Base-by-base conservation (phyloP, 2,888 invertebrate genomes). In the Pheosia tremula region DNA sequence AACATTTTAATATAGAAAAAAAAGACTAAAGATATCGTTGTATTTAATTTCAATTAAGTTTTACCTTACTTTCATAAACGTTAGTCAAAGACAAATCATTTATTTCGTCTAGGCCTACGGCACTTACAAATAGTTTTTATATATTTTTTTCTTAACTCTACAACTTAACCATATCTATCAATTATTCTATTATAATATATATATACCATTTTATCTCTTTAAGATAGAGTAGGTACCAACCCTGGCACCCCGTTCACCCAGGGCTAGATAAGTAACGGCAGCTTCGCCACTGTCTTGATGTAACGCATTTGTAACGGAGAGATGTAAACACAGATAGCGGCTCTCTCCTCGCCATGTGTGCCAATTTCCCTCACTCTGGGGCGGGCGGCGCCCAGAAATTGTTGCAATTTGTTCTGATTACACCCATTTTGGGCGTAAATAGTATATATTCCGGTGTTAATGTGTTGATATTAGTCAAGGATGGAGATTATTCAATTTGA, bases 221-320 rank as follows among this genome's bases (percentile, higher is more conserved):
- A 24, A 24, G 24, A 45, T 45, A 45, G 1, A 45, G 4, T 9
- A 7, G 9, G 43, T 47, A n/a, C 5, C 60, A 67, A 53, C 62
- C 64, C 63, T 69, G 77, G 9, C 78, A 88, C 58, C 89, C 89
- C 89, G 88, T 60, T 64, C 69, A 58, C 69, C 69, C 68, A 71
- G 68, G 64, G 66, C 69, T 79, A 78, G 79, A 89, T 89, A 90
- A 89, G 88, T 90, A 84, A 85, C 84, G 85, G 79, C 77, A 67
- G 67, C 83, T 83, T 85, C 84, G 81, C 81, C 82, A 78, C 80
- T 82, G 85, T 83, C 86, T 84, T 91, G 91, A 93, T 89, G 91
- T 89, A 86, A 84, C 88, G 84, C 91, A 93, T 93, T 92, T 92
- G 93, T 93, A 89, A 90, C 86, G 74, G 72, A 75, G 78, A 85